These are phyloP conservation scores for Pyrgilauda ruficollis DNA, from an alignment of 2,113 vertebrate species.

Conservation along the genomic window DNA sequence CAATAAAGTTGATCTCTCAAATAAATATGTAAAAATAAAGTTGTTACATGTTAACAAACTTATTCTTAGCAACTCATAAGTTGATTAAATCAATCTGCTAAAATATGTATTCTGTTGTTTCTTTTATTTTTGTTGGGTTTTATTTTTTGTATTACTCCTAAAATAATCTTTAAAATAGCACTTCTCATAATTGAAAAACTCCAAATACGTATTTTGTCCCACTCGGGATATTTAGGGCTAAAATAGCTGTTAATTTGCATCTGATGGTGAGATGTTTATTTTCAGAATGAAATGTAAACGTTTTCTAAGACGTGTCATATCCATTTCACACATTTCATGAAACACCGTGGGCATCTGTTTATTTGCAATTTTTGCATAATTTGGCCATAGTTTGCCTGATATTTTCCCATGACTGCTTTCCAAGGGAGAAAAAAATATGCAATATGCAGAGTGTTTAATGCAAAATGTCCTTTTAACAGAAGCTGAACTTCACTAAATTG, in stretches of 20 bases:
- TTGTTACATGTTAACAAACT: neutral
- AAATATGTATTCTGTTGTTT: neutral
- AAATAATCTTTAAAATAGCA: neutral
- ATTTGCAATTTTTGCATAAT: conserved; percentile 60
- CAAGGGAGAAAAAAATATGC: neutral
- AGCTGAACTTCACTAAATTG: neutral
- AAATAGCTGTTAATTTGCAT: conserved; percentile 47
- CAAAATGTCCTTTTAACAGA: neutral
- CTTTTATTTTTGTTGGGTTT: neutral
- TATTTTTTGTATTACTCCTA: neutral
- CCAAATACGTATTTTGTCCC: neutral
- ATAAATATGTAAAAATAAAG: neutral
- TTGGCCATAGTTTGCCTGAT: conserved; percentile 23
- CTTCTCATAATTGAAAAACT: neutral
- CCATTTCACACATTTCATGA: conserved; percentile 47
- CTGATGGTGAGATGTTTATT: conserved; percentile 49
- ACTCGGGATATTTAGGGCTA: neutral
- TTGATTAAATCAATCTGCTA: neutral
- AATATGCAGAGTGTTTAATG: neutral
- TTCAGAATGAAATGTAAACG: conserved; percentile 57
- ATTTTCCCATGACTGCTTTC: conserved; percentile 29
- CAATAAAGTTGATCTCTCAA: neutral
- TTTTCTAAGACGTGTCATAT: conserved; percentile 51
- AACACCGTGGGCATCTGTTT: conserved; percentile 60
- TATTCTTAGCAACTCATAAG: neutral